phyloP scores from a whole-genome alignment of 2,113 vertebrate genomes.

The Sturnus vulgaris region DNA sequence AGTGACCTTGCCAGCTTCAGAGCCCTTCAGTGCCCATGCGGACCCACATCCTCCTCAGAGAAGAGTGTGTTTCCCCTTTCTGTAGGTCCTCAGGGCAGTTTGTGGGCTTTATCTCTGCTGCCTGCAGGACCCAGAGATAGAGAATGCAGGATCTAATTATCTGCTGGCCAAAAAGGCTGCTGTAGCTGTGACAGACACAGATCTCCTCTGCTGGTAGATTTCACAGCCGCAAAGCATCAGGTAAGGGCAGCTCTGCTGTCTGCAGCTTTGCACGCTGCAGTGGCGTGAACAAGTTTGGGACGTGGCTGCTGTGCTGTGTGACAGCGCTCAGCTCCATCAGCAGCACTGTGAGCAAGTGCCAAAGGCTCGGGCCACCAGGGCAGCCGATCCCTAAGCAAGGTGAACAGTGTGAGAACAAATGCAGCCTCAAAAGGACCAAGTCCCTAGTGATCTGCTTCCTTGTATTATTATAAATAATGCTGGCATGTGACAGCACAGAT shows the following conservation, averaged over 20 bases:
- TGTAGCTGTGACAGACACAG: background rate
- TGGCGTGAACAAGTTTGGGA: background rate
- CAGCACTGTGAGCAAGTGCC: background rate
- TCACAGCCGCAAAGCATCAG: background rate
- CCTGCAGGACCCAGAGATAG: background rate
- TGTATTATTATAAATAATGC: background rate
- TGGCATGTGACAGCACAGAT: background rate
- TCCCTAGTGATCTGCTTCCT: background rate
- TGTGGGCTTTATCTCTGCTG: background rate
- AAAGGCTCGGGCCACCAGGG: background rate
- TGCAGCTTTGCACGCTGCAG: background rate
- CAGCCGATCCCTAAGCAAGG: background rate
- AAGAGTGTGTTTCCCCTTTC: background rate
- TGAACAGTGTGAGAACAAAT: background rate
- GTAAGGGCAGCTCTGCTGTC: background rate
- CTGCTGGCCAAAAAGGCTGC: background rate
- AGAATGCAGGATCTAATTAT: background rate
- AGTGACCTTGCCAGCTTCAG: background rate
- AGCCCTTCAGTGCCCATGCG: background rate
- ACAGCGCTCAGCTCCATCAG: background rate
- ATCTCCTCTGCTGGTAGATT: background rate
- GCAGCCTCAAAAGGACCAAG: background rate
- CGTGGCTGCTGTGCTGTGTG: background rate
- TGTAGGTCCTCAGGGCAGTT: background rate
- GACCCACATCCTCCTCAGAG: background rate